Base-by-base conservation (phyloP, 2,888 invertebrate species). In the Philonicus albiceps region DNA sequence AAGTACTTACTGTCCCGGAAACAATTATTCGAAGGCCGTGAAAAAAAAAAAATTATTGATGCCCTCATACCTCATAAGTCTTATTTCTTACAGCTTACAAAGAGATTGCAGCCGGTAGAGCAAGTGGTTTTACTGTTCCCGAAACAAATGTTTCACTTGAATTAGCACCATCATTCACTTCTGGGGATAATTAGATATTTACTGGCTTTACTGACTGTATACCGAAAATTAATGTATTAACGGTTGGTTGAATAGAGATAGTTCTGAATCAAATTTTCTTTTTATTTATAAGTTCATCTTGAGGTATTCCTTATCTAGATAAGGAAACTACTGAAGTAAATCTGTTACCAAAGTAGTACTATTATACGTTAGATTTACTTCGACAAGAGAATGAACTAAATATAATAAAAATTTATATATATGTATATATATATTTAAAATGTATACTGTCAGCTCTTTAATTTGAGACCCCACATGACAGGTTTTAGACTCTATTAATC, bases 21-120 rank as follows among this genome's bases (percentile, higher is more conserved):
- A 78, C 43, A 78, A 78, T 78, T 78, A 43, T 78, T 64, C 64
- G 64, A 64, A 27, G 64, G 64, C 64, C 19, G 64, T 27, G 64
- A 64, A 55, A 64, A 64, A 55, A 64, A 64, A 64, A 64, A 64
- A 64, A 64, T 64, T 64, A 64, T 64, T 27, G 64, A 64, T 64
- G 64, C 64, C 64, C 64, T 64, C 64, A 64, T 64, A 27, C 64
- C 27, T 27, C 64, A 64, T 27, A 64, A 64, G 64, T 22, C 64
- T 64, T 16, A 43, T 43, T 64, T 64, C 64, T 64, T 64, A 64
- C 64, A 11, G 27, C 64, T 11, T 22, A 43, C 3, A 8, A 27
- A 64, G 64, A 64, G 64, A 64, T 64, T 64, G 22, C 22, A 64
- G 27, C 3, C 27, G 27, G 19, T 11, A 27, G 64, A 22, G 7